These are phyloP conservation scores for Benthochromis sp. DNA, from an alignment of 2,113 vertebrate genomes.

Conservation along the genomic window DNA sequence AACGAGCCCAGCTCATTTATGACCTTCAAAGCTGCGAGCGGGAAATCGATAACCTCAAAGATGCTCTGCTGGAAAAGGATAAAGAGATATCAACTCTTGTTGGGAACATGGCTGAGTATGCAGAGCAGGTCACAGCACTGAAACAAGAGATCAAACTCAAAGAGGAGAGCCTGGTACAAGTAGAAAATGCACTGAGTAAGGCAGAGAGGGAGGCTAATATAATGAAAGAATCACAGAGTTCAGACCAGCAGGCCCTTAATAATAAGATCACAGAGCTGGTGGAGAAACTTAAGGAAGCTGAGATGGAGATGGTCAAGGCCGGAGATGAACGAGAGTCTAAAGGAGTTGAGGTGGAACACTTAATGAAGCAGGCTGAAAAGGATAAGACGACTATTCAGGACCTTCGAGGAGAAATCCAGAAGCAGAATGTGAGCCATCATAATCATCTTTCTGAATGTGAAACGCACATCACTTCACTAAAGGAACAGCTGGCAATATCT, in stretches of 20 bases:
- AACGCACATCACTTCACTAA: slow-evolving; percentile 70
- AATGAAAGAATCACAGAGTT: slow-evolving; percentile 72
- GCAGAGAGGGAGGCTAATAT: slow-evolving; percentile 68
- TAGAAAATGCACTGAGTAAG: slow-evolving; percentile 71
- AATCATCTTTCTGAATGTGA: slow-evolving; percentile 72
- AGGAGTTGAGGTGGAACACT: slow-evolving; percentile 65
- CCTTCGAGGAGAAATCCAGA: slow-evolving; percentile 72
- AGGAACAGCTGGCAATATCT: slow-evolving; percentile 67
- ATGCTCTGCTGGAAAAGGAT: slow-evolving; percentile 76
- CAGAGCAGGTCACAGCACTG: slow-evolving; percentile 73
- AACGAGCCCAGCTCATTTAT: slow-evolving; percentile 82
- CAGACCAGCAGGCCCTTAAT: slow-evolving; percentile 72
- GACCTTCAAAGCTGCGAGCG: slow-evolving; percentile 85
- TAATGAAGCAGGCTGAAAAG: slow-evolving; percentile 69
- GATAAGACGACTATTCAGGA: slow-evolving; percentile 68
- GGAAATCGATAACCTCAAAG: slow-evolving; percentile 81
- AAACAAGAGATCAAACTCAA: slow-evolving; percentile 74
- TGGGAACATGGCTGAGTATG: slow-evolving; percentile 71
- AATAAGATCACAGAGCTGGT: slow-evolving; percentile 67
- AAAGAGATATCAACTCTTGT: slow-evolving; percentile 73
- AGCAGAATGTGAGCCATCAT: slow-evolving; percentile 43
- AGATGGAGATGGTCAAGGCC: slow-evolving; percentile 60
- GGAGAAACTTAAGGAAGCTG: slow-evolving; percentile 62
- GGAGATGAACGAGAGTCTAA: slow-evolving; percentile 64
- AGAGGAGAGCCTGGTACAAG: slow-evolving; percentile 72